phyloP scores from a whole-genome alignment of 1,140 invertebrate genomes.

The Drosophila kepulauana region DNA sequence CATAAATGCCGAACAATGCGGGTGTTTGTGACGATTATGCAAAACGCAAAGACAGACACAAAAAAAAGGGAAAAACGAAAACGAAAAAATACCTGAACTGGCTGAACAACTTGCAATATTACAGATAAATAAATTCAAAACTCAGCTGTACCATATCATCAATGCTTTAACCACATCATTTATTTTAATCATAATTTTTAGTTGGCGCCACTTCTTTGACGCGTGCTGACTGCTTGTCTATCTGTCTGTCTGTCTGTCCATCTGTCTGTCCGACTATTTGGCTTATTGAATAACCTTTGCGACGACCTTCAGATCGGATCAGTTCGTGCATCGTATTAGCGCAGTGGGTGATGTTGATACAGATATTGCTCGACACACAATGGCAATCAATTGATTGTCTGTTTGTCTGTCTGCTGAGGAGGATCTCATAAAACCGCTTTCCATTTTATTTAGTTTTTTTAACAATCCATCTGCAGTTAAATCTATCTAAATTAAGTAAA shows the following conservation, averaged over 20 bases:
- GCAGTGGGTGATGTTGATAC: slow-evolving; percentile 28
- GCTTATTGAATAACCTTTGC: slow-evolving; percentile 26
- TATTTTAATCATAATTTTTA: slow-evolving; percentile 55
- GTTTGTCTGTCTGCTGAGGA: slow-evolving; percentile 2
- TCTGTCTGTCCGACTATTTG: neutral
- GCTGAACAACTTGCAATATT: slow-evolving; percentile 13
- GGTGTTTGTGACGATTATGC: slow-evolving; percentile 75
- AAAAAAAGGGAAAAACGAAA: too few relatives aligned
- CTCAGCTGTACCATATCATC: slow-evolving; percentile 38
- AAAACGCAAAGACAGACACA: slow-evolving; percentile 25
- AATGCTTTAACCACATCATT: slow-evolving; percentile 33
- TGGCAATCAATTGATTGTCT: slow-evolving; percentile 9
- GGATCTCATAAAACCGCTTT: slow-evolving; percentile 26
- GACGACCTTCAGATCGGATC: slow-evolving; percentile 20
- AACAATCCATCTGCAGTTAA: slow-evolving; percentile 1
- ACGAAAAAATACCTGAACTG: slow-evolving; percentile 10
- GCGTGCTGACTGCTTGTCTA: slow-evolving; percentile 54
- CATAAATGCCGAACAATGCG: slow-evolving; percentile 69
- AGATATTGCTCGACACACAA: slow-evolving; percentile 17
- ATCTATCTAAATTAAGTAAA: neutral
- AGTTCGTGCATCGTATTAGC: slow-evolving; percentile 1
- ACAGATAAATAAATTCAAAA: neutral
- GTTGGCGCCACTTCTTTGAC: slow-evolving; percentile 66
- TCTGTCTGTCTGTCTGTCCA: neutral
- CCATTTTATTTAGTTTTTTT: neutral